A percentile compares a stretch with the other conserved stretches of the same genome.
Evolutionary conservation across 1,140 invertebrate genomes (phyloP).

Genomic region (Asbolus verrucosus): DNA sequence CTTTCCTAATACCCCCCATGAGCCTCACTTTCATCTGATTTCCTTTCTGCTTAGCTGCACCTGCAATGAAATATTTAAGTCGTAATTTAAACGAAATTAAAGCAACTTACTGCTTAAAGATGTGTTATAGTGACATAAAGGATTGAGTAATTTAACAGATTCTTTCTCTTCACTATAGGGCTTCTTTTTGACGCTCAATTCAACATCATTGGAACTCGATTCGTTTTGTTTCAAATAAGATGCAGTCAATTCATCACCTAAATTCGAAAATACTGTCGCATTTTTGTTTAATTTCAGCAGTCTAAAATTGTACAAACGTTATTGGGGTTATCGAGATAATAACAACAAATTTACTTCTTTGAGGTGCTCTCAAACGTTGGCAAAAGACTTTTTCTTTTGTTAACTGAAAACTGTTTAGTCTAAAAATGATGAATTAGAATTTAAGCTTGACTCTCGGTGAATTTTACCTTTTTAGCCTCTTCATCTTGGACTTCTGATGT

Average conservation of each 20-base stretch:
- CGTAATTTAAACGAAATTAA: conserved; percentile 52
- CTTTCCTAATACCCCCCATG: conserved; percentile 67
- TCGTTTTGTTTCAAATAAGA: conserved; percentile 23
- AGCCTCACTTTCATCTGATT: conserved; percentile 65
- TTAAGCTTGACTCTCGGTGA: too few species aligned
- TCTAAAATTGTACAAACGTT: conserved; percentile 6
- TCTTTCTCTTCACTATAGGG: neutral
- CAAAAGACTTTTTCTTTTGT: conserved; percentile 27
- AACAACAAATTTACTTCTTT: conserved; percentile 51
- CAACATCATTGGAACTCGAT: neutral
- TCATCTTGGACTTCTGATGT: neutral
- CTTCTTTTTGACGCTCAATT: neutral
- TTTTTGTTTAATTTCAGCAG: conserved; percentile 34
- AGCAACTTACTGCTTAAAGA: conserved; percentile 61
- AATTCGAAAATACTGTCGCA: conserved; percentile 15
- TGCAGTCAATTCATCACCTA: conserved; percentile 6
- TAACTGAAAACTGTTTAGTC: conserved; percentile 14
- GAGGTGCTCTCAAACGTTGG: conserved; percentile 43
- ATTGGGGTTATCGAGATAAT: neutral
- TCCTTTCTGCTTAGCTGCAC: conserved; percentile 60
- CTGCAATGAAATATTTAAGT: conserved; percentile 19
- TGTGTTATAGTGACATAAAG: conserved; percentile 63
- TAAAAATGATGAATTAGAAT: too few species aligned
- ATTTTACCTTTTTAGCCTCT: conserved; percentile 10
- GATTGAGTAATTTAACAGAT: conserved; percentile 55